These are phyloP conservation scores for Thaleichthys pacificus DNA, from an alignment of 2,797 vertebrate species.

Conservation along the genomic window DNA sequence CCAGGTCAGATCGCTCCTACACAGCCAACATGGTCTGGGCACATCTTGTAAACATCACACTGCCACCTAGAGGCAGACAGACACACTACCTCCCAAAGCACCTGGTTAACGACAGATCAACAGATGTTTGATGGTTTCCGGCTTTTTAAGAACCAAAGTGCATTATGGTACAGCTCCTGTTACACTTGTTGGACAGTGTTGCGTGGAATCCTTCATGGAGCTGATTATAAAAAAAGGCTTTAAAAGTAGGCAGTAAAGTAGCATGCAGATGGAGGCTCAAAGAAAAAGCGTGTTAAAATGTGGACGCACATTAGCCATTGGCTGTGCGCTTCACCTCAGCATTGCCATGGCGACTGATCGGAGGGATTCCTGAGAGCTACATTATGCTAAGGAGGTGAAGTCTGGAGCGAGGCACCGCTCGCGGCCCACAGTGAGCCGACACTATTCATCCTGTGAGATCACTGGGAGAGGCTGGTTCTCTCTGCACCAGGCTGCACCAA, in stretches of 20 bases:
- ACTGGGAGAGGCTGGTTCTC: conserved; percentile 28
- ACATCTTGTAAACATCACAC: conserved; percentile 11
- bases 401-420: conserved; percentile 4
- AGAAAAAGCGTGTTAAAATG: too few relatives aligned
- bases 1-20: neutral
- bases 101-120: neutral
- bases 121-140: neutral
- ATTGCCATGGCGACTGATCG: conserved; percentile 68
- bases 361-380: conserved; percentile 51
- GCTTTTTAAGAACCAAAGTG: neutral
- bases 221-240: too few relatives aligned
- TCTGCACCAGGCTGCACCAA: conserved; percentile 27
- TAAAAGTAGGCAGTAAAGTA: too few relatives aligned
- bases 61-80: conserved; percentile 48
- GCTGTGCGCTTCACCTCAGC: conserved; percentile 3
- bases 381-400: conserved; percentile 55
- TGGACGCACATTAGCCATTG: too few relatives aligned
- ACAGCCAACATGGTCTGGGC: neutral
- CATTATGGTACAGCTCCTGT: neutral
- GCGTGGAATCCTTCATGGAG: too few relatives aligned
- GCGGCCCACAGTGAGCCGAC: conserved; percentile 43
- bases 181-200: neutral
- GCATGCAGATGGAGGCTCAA: too few relatives aligned
- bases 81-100: neutral
- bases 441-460: conserved; percentile 46